These are phyloP conservation scores for Spodoptera litura DNA, from an alignment of 1,140 invertebrate genomes.

Conservation along the genomic window DNA sequence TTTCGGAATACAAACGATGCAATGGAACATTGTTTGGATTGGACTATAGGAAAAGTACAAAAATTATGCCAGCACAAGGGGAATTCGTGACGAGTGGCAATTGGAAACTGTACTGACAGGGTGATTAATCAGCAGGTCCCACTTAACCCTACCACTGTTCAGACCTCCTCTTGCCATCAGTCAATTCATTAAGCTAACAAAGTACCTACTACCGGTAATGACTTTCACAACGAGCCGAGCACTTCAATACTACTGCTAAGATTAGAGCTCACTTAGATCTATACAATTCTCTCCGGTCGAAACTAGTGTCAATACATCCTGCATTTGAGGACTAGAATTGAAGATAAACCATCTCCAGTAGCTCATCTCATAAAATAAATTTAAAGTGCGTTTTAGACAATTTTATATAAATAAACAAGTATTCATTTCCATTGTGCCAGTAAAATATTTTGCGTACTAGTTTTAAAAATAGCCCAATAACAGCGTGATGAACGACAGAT, in stretches of 20 bases:
- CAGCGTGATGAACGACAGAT: no score
- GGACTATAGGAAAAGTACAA: slow-evolving; percentile 51
- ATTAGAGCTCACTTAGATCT: slow-evolving; percentile 56
- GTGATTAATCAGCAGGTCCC: slow-evolving; percentile 82
- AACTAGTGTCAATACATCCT: slow-evolving; percentile 11
- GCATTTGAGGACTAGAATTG: background rate
- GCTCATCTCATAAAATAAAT: no score
- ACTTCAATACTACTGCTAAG: slow-evolving; percentile 65
- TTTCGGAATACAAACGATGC: slow-evolving; percentile 17
- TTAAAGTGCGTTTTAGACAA: no score
- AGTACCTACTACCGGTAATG: slow-evolving; percentile 77
- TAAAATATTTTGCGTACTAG: no score
- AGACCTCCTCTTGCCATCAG: slow-evolving; percentile 79
- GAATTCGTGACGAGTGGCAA: slow-evolving; percentile 81
- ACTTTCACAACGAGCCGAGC: slow-evolving; percentile 71
- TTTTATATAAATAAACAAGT: no score
- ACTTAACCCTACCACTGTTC: slow-evolving; percentile 83
- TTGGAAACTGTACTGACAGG: slow-evolving; percentile 81
- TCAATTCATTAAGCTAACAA: slow-evolving; percentile 85
- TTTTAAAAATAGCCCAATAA: no score
- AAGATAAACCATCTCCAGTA: background rate
- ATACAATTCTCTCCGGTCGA: slow-evolving; percentile 35
- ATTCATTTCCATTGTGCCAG: no score
- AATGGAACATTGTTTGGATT: slow-evolving; percentile 38
- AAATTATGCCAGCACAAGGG: slow-evolving; percentile 70